phyloP scores from a whole-genome alignment of 92 coral and sea anemone species.

The Heliopora coerulea region DNA sequence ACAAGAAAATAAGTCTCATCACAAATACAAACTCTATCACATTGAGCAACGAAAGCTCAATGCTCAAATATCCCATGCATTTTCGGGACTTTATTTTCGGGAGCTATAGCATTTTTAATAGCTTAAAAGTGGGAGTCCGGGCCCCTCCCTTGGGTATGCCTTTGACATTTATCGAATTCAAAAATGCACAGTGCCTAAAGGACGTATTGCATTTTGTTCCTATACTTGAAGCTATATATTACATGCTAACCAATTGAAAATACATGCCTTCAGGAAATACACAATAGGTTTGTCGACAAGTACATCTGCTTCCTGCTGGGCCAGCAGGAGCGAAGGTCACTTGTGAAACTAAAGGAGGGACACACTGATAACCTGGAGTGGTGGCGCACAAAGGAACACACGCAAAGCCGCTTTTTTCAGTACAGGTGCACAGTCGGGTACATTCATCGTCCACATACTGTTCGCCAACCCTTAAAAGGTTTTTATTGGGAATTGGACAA shows the following conservation, averaged over 20 bases:
- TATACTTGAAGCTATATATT: no score
- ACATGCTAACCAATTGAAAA: not conserved
- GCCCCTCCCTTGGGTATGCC: no score
- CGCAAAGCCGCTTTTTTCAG: not conserved
- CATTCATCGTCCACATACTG: slow-evolving; percentile 25
- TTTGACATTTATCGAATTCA: no score
- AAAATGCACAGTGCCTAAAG: no score
- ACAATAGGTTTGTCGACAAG: slow-evolving; percentile 22
- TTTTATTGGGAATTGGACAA: slow-evolving; percentile 7
- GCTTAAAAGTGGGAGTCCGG: no score
- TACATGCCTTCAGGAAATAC: not conserved
- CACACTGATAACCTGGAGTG: slow-evolving; percentile 4
- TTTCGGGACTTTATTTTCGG: no score
- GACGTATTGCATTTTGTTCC: no score
- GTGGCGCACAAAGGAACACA: slow-evolving; percentile 20
- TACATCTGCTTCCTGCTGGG: slow-evolving; percentile 13
- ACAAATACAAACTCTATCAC: no score
- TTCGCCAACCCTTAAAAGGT: slow-evolving; percentile 19
- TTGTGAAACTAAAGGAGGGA: not conserved
- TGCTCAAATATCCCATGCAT: no score
- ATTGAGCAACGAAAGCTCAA: no score
- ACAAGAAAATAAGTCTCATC: no score
- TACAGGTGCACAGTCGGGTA: slow-evolving; percentile 31
- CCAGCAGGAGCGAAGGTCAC: slow-evolving; percentile 16
- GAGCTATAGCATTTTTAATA: no score